Conservation (phyloP, 2,113 vertebrate genomes). For the Passerina amoena region DNA sequence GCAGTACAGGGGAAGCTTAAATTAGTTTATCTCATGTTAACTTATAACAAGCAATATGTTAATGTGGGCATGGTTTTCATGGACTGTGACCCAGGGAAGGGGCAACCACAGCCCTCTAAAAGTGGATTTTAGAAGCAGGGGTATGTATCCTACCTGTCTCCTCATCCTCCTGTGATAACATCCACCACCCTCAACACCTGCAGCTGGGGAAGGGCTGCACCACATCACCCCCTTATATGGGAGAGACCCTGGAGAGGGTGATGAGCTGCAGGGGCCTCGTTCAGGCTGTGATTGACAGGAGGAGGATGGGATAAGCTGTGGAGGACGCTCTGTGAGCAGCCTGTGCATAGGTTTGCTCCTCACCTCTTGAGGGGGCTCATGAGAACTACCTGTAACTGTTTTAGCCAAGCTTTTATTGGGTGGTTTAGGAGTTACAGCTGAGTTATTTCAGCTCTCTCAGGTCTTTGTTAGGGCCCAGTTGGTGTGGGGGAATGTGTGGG, state of each 20-base stretch:
- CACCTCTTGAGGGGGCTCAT: neutral
- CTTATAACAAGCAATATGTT: slow-evolving; percentile 15
- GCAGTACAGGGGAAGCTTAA: slow-evolving; percentile 59
- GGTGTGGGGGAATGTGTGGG: neutral
- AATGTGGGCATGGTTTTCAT: neutral
- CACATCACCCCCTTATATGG: neutral
- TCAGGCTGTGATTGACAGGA: neutral
- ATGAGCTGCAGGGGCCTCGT: neutral
- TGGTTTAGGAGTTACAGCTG: neutral
- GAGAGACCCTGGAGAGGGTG: neutral
- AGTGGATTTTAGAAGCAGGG: accelerated
- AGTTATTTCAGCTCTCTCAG: neutral
- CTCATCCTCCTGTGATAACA: accelerated
- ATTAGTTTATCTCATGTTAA: slow-evolving; percentile 31
- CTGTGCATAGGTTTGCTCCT: neutral
- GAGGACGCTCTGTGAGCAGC: neutral
- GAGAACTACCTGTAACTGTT: neutral
- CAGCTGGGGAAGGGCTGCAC: accelerated
- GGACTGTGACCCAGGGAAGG: accelerated
- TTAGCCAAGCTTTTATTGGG: neutral
- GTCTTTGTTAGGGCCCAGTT: neutral
- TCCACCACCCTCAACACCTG: accelerated
- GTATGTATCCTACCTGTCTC: neutral
- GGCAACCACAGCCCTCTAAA: neutral
- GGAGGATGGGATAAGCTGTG: neutral